Base-by-base conservation (phyloP, 2,888 invertebrate species). In the Abrostola tripartita region DNA sequence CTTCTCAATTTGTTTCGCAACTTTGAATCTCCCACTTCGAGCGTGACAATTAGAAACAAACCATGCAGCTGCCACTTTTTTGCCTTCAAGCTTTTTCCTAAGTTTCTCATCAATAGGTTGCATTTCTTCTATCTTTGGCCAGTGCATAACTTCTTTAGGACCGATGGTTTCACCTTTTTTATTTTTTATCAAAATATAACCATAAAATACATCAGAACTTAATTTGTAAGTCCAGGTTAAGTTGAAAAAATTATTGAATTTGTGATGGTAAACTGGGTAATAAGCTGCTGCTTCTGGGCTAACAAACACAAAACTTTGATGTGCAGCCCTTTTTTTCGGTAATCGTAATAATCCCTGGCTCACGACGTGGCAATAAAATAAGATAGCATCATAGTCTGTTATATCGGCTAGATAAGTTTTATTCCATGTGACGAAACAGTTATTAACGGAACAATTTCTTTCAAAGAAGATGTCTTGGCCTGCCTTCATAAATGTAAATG, bases 161-260 rank as follows among this genome's bases (percentile, higher is more conserved):
- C 88, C 89, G 38, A 88, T 78, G 5, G 80, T 62, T 5, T 79
- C 65, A 10, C 82, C 80, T 4, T 76, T 44, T 12, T 55, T 62
- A 61, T 90, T 78, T 57, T 76, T 84, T 0, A 90, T 71, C 5
- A 74, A 66, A 9, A 90, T 71, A 42, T 90, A 90, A 0, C 85
- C 86, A 68, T 82, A 88, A 37, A 63, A 73, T 14, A 81, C 74
- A 41, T 90, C 90, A 0, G 89, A 88, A 68, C 86, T 75, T 0
- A 88, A 64, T 72, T 83, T 88, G 51, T 84, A 90, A 0, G 89
- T 89, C 88, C 87, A 88, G 0, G 89, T 89, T 84, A 86, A 87
- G 67, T 90, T 90, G 51, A 90, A 90, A 38, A 78, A 88, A 9
- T 75, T 70, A 41, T 90, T 75, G n/a, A 79, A 85, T 50, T 44